Conservation (phyloP, 2,113 vertebrate species). For the Plotosus lineatus region DNA sequence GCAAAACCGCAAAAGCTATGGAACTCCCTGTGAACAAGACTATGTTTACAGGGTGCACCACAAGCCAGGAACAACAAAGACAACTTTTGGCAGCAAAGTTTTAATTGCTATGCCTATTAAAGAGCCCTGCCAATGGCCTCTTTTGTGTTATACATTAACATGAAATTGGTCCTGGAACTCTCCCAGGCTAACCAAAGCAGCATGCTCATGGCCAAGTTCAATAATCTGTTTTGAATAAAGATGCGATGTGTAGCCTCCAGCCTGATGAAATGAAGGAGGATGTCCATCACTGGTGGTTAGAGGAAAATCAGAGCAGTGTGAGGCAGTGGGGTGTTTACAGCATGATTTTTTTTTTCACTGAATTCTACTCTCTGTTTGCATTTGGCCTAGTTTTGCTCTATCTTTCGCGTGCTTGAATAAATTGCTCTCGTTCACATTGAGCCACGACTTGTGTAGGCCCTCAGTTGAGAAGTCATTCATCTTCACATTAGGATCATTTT, state of each 20-base stretch:
- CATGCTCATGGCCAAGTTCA: constrained; percentile 53
- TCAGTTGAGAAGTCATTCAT: constrained; percentile 42
- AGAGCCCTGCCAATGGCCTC: constrained; percentile 53
- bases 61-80: constrained; percentile 57
- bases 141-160: constrained; percentile 60
- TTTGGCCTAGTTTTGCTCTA: constrained; percentile 43
- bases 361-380: constrained; percentile 38
- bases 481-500: constrained; percentile 40
- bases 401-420: constrained; percentile 50
- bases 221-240: constrained; percentile 58
- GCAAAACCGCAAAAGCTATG: constrained; percentile 41
- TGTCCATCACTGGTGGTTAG: constrained; percentile 42
- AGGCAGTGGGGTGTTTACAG: constrained; percentile 40
- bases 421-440: constrained; percentile 46
- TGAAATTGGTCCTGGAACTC: constrained; percentile 54
- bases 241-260: constrained; percentile 51
- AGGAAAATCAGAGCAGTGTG: constrained; percentile 32
- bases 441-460: constrained; percentile 27
- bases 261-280: constrained; percentile 46
- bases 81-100: constrained; percentile 57
- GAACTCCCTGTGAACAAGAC: constrained; percentile 53
- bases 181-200: constrained; percentile 52
- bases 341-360: constrained; percentile 2
- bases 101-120: constrained; percentile 59
- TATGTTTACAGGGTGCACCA: constrained; percentile 54